These are phyloP conservation scores for Cheilosia vulpina DNA, from an alignment of 2,888 invertebrate species.

Conservation along the genomic window DNA sequence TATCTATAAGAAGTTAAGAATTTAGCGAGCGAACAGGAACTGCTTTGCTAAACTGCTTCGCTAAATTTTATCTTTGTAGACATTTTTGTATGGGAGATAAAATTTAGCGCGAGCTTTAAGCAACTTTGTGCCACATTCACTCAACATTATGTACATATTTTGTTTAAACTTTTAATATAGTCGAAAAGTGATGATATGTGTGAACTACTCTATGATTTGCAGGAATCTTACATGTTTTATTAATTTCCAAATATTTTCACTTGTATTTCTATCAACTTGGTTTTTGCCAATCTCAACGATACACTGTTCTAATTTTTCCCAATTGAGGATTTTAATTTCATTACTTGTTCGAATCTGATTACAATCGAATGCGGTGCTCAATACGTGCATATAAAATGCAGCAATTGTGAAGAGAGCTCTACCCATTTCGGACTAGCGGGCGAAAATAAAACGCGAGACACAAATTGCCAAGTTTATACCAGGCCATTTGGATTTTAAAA, in stretches of 20 bases:
- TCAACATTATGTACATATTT: no score
- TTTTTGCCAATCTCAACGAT: slow-evolving; percentile 75
- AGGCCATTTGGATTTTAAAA: no score
- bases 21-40: no score
- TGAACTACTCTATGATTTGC: background rate
- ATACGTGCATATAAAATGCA: background rate
- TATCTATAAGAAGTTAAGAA: no score
- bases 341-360: slow-evolving; percentile 71
- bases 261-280: slow-evolving; percentile 74
- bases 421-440: slow-evolving; percentile 21
- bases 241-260: slow-evolving; percentile 78
- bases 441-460: background rate
- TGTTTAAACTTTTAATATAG: no score
- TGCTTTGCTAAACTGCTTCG: no score
- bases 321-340: slow-evolving; percentile 72
- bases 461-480: background rate
- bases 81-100: no score
- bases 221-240: slow-evolving; percentile 76
- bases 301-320: slow-evolving; percentile 77
- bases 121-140: no score
- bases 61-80: no score
- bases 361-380: slow-evolving; percentile 64
- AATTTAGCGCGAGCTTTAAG: no score
- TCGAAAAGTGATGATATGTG: no score
- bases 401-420: background rate